Evolutionary conservation across 2,113 vertebrate genomes (phyloP).

Genomic region (Macrotis lagotis): DNA sequence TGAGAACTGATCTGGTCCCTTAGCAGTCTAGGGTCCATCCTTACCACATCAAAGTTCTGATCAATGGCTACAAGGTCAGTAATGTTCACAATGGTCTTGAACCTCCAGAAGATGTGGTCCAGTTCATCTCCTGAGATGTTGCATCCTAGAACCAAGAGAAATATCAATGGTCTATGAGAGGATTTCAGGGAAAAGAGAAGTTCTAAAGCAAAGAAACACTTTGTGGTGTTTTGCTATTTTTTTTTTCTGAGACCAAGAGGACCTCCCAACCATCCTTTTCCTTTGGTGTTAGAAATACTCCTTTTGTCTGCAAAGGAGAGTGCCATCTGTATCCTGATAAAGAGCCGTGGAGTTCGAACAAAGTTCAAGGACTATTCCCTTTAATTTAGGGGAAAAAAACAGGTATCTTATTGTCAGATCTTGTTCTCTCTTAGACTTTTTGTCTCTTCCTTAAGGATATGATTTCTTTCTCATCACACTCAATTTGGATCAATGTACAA

Average conservation of each 20-base stretch:
- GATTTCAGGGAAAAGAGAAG: background rate
- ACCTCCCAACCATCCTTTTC: background rate
- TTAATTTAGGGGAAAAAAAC: too few species aligned
- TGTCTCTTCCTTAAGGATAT: too few species aligned
- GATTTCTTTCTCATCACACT: too few species aligned
- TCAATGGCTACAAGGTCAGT: slow-evolving; percentile 24
- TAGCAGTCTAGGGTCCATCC: background rate
- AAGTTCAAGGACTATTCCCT: too few species aligned
- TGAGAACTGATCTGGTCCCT: background rate
- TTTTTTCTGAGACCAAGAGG: background rate
- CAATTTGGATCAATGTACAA: too few species aligned
- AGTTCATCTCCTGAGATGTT: slow-evolving; percentile 40
- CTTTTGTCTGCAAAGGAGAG: too few species aligned
- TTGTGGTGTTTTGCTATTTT: background rate
- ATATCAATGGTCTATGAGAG: background rate
- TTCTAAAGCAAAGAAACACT: background rate
- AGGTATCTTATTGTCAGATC: too few species aligned
- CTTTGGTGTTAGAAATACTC: background rate
- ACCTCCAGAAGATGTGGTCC: slow-evolving; percentile 36
- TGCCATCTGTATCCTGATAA: too few species aligned
- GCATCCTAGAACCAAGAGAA: slow-evolving; percentile 54
- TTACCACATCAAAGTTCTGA: slow-evolving; percentile 63
- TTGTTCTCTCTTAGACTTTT: too few species aligned
- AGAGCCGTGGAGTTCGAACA: too few species aligned
- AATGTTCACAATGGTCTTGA: slow-evolving; percentile 40